These are phyloP conservation scores for Aleiodes testaceus DNA, from an alignment of 2,888 invertebrate species.

Conservation along the genomic window DNA sequence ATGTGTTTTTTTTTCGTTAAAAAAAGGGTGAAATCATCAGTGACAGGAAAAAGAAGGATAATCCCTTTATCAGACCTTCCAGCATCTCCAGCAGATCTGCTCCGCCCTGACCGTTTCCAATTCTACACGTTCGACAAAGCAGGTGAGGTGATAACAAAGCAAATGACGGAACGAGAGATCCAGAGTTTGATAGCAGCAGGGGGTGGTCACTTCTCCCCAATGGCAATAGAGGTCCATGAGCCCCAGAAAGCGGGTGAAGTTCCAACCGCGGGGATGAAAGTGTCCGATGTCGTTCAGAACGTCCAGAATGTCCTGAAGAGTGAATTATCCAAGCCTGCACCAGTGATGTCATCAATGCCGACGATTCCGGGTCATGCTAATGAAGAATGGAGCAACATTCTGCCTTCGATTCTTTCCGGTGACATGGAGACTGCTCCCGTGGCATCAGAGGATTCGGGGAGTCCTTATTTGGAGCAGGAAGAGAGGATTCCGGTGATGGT, in stretches of 20 bases:
- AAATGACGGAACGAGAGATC: constrained; percentile 90
- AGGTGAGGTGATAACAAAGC: constrained; percentile 85
- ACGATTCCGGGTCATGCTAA: constrained; percentile 69
- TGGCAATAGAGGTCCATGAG: constrained; percentile 60
- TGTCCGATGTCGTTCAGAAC: constrained; percentile 86
- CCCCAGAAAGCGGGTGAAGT: constrained; percentile 60
- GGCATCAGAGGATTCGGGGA: constrained; percentile 38
- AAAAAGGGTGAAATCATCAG: not conserved
- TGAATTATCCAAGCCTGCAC: constrained; percentile 77
- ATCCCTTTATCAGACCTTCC: constrained; percentile 71
- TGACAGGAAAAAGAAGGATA: constrained; percentile 65
- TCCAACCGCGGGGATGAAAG: constrained; percentile 68
- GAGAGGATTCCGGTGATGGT: constrained; percentile 42
- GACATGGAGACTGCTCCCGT: constrained; percentile 76
- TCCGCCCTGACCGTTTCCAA: constrained; percentile 89
- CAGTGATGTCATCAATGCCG: constrained; percentile 61
- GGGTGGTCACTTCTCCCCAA: constrained; percentile 74
- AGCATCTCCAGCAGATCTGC: constrained; percentile 83
- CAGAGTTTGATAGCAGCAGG: constrained; percentile 89
- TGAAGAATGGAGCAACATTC: constrained; percentile 83
- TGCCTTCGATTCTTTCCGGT: constrained; percentile 86
- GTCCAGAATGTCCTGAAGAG: constrained; percentile 89
- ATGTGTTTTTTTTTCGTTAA: not conserved
- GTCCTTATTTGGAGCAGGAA: constrained; percentile 43
- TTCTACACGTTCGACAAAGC: constrained; percentile 91